Conservation (phyloP, 2,888 invertebrate genomes). For the Tipula helvola region DNA sequence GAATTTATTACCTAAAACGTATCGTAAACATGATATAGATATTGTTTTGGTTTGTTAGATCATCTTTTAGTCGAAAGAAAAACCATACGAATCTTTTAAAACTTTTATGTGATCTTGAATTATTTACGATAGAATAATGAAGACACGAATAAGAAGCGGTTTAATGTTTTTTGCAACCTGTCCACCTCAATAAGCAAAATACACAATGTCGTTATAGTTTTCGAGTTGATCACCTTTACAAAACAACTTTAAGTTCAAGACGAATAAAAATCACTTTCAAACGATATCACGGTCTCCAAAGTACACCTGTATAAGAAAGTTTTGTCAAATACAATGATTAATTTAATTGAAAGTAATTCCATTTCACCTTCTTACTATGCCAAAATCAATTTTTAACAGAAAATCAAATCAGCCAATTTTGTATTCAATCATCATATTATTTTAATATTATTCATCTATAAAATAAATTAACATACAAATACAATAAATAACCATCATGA, state of each 20-base stretch:
- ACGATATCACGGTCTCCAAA: neutral
- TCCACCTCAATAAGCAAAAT: neutral
- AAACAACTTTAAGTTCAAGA: neutral
- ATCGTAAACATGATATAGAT: no score
- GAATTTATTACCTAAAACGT: no score
- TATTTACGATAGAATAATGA: neutral
- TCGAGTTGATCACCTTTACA: neutral
- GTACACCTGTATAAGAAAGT: neutral
- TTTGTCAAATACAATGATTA: neutral
- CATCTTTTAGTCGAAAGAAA: no score
- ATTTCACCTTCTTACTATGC: neutral
- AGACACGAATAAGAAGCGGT: neutral
- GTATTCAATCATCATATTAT: neutral
- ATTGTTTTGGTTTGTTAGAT: no score
- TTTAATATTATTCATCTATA: neutral
- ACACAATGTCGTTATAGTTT: neutral
- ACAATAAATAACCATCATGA: neutral
- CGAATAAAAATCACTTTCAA: neutral
- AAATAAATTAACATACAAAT: neutral
- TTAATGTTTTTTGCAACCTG: neutral
- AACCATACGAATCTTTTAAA: no score
- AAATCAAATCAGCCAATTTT: neutral
- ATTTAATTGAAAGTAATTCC: neutral
- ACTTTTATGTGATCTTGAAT: neutral
- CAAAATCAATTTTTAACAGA: neutral